phyloP scores from a whole-genome alignment of 2,888 invertebrate genomes.

The Coenonympha glycerion region DNA sequence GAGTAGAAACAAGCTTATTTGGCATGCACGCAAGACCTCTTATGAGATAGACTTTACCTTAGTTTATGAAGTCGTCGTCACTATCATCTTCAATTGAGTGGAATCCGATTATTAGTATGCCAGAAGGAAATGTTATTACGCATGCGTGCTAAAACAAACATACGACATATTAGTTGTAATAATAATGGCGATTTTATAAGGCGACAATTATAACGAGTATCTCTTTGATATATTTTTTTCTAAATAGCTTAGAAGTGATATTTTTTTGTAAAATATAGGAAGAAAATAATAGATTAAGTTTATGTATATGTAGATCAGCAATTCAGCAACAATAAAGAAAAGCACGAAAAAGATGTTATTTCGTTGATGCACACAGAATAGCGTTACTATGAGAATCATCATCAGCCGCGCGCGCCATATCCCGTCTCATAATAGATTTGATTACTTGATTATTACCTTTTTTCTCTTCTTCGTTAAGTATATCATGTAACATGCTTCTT shows the following conservation, averaged over 20 bases:
- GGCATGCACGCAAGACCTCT: constrained; percentile 38
- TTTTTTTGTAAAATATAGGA: neutral
- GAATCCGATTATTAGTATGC: constrained; percentile 73
- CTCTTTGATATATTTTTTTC: constrained; percentile 25
- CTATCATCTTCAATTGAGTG: constrained; percentile 58
- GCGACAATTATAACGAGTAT: constrained; percentile 18
- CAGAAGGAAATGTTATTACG: constrained; percentile 77
- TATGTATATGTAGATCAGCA: constrained; percentile 41
- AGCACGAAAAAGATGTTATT: constrained; percentile 48
- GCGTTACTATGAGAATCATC: constrained; percentile 55
- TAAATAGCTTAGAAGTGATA: neutral
- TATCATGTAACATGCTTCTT: constrained; percentile 82
- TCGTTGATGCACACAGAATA: constrained; percentile 52
- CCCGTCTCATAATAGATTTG: constrained; percentile 46
- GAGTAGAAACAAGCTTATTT: constrained; percentile 31
- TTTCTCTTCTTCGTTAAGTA: constrained; percentile 77
- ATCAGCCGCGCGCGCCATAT: constrained; percentile 50
- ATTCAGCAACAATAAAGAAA: constrained; percentile 26
- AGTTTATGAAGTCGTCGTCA: constrained; percentile 46
- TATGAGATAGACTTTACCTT: constrained; percentile 51
- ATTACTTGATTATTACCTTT: constrained; percentile 70
- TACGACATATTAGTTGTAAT: constrained; percentile 68
- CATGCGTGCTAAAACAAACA: constrained; percentile 76
- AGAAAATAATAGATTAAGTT: constrained; percentile 46
- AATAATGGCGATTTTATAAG: constrained; percentile 20